phyloP scores from a whole-genome alignment of 2,113 vertebrate genomes.

The Ochotona princeps region DNA sequence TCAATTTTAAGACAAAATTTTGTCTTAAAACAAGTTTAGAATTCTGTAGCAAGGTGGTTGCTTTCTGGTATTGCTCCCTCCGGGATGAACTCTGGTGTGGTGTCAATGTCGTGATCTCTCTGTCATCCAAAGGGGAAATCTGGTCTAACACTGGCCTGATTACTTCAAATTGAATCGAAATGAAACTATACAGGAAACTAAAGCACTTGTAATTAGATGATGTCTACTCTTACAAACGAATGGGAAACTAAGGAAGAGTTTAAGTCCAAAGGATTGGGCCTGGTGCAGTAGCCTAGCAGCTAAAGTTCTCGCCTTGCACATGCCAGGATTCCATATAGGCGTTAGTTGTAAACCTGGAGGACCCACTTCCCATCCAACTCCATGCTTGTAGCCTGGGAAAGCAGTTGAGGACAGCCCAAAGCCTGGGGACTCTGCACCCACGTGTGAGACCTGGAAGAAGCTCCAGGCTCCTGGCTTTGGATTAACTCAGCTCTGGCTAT shows the following conservation, averaged over 20 bases:
- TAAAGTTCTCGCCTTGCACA: no score
- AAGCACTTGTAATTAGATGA: slow-evolving; percentile 1
- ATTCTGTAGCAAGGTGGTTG: not conserved
- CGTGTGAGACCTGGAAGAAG: no score
- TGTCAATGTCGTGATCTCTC: not conserved
- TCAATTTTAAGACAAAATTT: not conserved
- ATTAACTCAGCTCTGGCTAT: no score
- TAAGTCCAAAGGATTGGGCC: not conserved
- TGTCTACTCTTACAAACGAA: not conserved
- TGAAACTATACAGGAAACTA: slow-evolving; percentile 12
- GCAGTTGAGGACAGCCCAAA: no score
- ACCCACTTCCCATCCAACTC: no score
- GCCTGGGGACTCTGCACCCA: no score
- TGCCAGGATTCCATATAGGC: no score
- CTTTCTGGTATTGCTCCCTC: not conserved
- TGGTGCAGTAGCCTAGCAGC: not conserved
- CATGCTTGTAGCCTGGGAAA: no score
- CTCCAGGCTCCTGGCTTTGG: no score
- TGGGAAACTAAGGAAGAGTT: slow-evolving; percentile 36
- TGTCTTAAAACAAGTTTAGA: not conserved
- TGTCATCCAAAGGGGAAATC: not conserved
- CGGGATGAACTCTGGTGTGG: not conserved
- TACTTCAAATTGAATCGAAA: slow-evolving; percentile 29
- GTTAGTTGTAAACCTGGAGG: no score
- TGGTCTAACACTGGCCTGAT: not conserved